Percentiles rank a stretch among this genome's conserved stretches.
phyloP scores from a whole-genome alignment of 2,797 vertebrate genomes.

The Danio albolineatus region DNA sequence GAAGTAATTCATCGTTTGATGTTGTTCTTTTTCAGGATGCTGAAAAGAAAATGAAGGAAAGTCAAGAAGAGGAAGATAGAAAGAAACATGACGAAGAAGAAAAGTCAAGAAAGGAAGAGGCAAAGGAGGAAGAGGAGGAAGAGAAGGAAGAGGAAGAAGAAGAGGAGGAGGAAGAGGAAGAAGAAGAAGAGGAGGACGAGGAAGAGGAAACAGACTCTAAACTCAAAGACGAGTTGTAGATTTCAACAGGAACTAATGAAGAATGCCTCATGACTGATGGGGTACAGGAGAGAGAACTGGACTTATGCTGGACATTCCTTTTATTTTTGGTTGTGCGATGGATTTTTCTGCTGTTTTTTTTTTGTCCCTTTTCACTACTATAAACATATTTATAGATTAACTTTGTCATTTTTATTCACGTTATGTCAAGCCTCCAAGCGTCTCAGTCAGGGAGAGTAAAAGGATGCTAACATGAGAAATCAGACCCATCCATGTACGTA shows the following conservation, averaged over 20 bases:
- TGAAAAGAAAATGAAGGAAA: constrained; percentile 83
- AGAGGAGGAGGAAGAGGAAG: constrained; percentile 62
- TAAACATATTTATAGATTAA: constrained; percentile 55
- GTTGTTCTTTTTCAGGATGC: constrained; percentile 70
- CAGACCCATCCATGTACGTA: not conserved
- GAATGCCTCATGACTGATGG: constrained; percentile 43
- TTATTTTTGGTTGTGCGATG: constrained; percentile 44
- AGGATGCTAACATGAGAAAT: constrained; percentile 35
- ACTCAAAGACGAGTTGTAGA: constrained; percentile 85
- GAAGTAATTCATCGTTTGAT: not conserved
- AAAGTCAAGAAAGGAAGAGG: constrained; percentile 76
- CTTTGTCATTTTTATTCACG: constrained; percentile 43
- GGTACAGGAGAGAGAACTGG: constrained; percentile 21
- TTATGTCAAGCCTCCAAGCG: constrained; percentile 31
- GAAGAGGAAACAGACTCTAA: constrained; percentile 76
- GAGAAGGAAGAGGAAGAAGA: constrained; percentile 60
- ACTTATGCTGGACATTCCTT: constrained; percentile 60
- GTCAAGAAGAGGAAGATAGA: constrained; percentile 82
- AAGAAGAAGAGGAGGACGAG: constrained; percentile 59
- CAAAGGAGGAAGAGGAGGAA: constrained; percentile 66
- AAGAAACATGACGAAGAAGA: constrained; percentile 82
- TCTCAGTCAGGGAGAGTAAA: constrained; percentile 37
- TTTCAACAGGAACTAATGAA: constrained; percentile 58
- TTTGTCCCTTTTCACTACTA: constrained; percentile 45
- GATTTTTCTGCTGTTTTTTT: constrained; percentile 43